A percentile compares a stretch with the other conserved stretches of the same genome.
phyloP scores from a whole-genome alignment of 2,888 invertebrate species.

The Nemapogon koenigi region DNA sequence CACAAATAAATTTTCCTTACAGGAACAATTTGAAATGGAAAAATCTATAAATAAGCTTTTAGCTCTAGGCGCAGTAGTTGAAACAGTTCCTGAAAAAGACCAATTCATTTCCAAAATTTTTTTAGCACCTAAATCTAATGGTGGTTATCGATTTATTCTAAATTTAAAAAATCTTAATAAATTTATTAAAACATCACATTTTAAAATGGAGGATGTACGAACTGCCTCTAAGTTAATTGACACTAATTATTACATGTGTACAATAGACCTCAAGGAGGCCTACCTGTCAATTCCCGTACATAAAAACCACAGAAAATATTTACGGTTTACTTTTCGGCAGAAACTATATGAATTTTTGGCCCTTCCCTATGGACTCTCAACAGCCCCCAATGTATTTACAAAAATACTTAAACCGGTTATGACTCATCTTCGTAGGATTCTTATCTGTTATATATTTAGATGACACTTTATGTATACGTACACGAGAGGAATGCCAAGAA shows the following conservation, averaged over 20 bases:
- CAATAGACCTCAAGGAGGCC: constrained; percentile 10
- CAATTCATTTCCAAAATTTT: constrained; percentile 9
- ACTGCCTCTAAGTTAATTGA: constrained; percentile 9
- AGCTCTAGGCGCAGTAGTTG: background rate
- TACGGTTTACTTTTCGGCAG: constrained; percentile 6
- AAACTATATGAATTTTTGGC: background rate
- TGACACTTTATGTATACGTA: constrained; percentile 4
- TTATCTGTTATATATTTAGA: constrained; percentile 5
- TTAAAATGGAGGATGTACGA: constrained; percentile 12
- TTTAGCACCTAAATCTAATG: constrained; percentile 9
- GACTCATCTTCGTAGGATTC: constrained; percentile 2
- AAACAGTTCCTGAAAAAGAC: background rate
- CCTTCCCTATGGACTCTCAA: background rate
- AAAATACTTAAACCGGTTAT: constrained; percentile 2
- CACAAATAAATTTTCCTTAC: background rate
- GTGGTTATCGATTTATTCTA: constrained; percentile 8
- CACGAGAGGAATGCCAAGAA: background rate
- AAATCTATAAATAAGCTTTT: background rate
- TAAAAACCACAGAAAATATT: constrained; percentile 4
- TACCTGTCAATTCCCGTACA: constrained; percentile 10
- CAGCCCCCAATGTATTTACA: constrained; percentile 4
- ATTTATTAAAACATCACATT: constrained; percentile 8
- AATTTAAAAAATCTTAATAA: constrained; percentile 11
- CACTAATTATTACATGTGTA: constrained; percentile 5
- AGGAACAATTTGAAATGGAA: background rate